Conservation (phyloP, 2,797 vertebrate genomes). For the Chiloscyllium punctatum region DNA sequence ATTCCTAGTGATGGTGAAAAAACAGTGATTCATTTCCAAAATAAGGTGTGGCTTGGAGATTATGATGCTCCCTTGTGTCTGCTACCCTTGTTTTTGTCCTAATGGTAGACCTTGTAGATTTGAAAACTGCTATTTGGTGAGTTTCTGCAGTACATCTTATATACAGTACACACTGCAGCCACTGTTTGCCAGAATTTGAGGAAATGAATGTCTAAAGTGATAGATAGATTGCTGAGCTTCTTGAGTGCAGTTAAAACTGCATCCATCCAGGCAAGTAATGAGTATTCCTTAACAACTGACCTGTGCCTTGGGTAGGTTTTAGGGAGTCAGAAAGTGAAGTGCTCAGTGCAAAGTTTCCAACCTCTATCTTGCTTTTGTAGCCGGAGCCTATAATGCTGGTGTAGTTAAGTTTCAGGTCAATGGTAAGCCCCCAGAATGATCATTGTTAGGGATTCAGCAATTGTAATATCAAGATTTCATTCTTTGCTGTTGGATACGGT, state of each 20-base stretch:
- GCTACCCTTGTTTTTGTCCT: not conserved
- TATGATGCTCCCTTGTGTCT: not conserved
- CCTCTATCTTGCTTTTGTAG: not conserved
- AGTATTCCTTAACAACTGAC: not conserved
- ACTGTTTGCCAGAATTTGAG: not conserved
- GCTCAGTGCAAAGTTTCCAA: not conserved
- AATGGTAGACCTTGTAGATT: not conserved
- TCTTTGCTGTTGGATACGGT: not conserved
- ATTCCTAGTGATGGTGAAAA: not conserved
- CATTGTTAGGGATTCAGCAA: not conserved
- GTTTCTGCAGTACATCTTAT: not conserved
- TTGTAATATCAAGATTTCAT: not conserved
- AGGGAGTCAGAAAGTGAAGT: not conserved
- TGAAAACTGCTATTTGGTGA: not conserved
- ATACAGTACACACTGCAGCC: not conserved
- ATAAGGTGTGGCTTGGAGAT: not conserved
- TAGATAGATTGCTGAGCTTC: too few relatives aligned
- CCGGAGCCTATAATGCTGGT: not conserved
- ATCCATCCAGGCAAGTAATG: too few relatives aligned
- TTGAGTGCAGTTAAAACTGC: too few relatives aligned
- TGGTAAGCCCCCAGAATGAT: not conserved
- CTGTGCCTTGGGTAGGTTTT: not conserved
- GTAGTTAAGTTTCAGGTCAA: not conserved
- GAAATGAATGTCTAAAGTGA: not conserved
- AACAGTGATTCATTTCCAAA: not conserved